Base-by-base conservation (phyloP, 2,888 invertebrate genomes). In the Polia nebulosa region DNA sequence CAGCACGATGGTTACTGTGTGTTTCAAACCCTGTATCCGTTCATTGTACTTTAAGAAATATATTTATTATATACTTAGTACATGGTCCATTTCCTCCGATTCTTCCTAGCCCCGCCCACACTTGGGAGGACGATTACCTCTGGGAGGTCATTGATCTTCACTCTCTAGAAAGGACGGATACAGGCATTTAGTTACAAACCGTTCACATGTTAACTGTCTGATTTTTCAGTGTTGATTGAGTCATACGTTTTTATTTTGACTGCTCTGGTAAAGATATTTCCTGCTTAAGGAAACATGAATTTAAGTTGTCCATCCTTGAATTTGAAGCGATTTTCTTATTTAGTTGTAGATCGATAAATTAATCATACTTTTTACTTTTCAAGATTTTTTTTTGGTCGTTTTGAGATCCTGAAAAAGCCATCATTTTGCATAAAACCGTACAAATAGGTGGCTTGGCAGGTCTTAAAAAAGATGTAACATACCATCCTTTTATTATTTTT, bases 131-230 rank as follows among this genome's bases (percentile, higher is more conserved):
- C 84, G 76, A 71, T 75, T 83, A 83, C 85, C 84, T 84, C 83
- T 53, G 57, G 25, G 58, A 72, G 82, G 84, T 84, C 82, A 56
- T 51, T 82, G 83, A 72, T 78, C 85, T 62, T 65, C 60, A 62
- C 79, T 84, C 80, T 73, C 79, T 82, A 72, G 83, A 76, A 83
- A 81, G 74, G 81, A 82, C 81, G 73, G 84, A 83, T 72, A 71
- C 76, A 39, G 65, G 60, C 59, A 63, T 76, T 80, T 75, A 55
- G 76, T 75, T 77, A 74, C 53, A 60, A 51, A n/a, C 27, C 44
- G 34, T 66, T 69, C 29, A 64, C 61, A 51, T 41, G 53, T 49
- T n/a, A 59, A 34, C 39, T 29, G 27, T 45, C 32, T n/a, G 45
- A 44, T 52, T 66, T 67, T 62, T 73, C 78, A 78, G 44, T 32